Evolutionary conservation across 2,888 invertebrate genomes (phyloP).

Genomic region (Sinohyriopsis cumingii): DNA sequence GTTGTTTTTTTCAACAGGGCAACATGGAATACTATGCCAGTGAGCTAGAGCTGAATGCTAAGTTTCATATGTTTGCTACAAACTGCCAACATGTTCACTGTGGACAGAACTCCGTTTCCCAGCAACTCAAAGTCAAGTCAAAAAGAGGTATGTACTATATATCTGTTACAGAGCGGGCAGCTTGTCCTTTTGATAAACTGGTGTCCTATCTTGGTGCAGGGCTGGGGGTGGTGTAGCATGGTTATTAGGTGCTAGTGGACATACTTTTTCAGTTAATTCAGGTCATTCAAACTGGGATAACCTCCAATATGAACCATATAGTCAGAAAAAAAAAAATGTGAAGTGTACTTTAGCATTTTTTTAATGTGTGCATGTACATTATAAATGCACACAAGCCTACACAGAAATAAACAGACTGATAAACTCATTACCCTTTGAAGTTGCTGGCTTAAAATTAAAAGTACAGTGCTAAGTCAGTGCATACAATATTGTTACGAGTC

Average conservation of each 20-base stretch:
- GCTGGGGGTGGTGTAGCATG: not conserved
- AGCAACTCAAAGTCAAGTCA: conserved; percentile 67
- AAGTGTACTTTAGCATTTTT: too few relatives aligned
- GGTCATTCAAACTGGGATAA: too few relatives aligned
- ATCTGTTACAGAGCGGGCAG: not conserved
- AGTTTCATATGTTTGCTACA: conserved; percentile 67
- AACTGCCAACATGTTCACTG: conserved; percentile 69
- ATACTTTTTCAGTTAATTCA: not conserved
- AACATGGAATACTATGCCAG: conserved; percentile 68
- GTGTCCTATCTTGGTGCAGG: too few relatives aligned
- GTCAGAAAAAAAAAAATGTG: too few relatives aligned
- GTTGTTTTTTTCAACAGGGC: conserved; percentile 39
- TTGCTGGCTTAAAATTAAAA: too few relatives aligned
- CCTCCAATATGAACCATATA: too few relatives aligned
- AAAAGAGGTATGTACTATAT: conserved; percentile 59
- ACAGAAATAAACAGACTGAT: not conserved
- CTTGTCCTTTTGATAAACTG: too few relatives aligned
- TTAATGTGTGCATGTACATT: too few relatives aligned
- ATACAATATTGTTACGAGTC: too few relatives aligned
- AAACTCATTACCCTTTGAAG: not conserved
- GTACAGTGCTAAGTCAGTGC: too few relatives aligned
- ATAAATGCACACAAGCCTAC: not conserved
- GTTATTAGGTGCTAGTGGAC: not conserved
- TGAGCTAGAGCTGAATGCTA: conserved; percentile 69
- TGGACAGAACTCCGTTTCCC: conserved; percentile 70